Conservation (phyloP, 2,113 vertebrate species). For the Mus spicilegus region DNA sequence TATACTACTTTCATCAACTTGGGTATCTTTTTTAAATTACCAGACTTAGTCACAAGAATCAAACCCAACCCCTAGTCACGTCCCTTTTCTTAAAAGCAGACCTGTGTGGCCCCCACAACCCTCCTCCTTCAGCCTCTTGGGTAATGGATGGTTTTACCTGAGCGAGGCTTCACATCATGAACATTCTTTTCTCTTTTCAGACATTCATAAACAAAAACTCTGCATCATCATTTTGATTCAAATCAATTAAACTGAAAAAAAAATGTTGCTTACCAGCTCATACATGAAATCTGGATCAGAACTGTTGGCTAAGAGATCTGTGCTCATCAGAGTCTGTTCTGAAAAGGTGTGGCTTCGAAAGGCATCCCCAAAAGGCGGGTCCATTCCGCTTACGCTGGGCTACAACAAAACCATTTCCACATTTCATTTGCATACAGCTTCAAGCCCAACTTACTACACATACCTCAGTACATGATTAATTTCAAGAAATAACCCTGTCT, state of each 20-base stretch:
- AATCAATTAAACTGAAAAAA: conserved; percentile 49
- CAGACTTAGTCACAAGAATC: conserved; percentile 13
- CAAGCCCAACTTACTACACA: conserved; percentile 21
- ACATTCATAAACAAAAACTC: conserved; percentile 29
- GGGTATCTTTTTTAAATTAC: conserved; percentile 56
- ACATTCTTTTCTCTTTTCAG: conserved; percentile 15
- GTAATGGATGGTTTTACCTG: background rate
- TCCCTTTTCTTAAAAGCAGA: background rate
- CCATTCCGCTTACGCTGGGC: conserved; percentile 99
- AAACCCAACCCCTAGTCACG: conserved; percentile 5
- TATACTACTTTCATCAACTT: background rate
- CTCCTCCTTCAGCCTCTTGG: background rate
- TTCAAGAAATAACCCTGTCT: conserved; percentile 59
- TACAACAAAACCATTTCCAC: conserved; percentile 80
- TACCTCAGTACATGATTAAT: background rate
- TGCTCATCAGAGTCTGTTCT: conserved; percentile 99
- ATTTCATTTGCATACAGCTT: conserved; percentile 59
- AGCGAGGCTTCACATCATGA: background rate
- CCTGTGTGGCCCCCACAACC: background rate
- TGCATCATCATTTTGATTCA: conserved; percentile 4
- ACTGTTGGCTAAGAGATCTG: conserved; percentile 96
- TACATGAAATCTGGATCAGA: conserved; percentile 99
- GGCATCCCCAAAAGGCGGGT: conserved; percentile 98
- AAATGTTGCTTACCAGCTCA: conserved; percentile 93
- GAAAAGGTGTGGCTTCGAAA: conserved; percentile 98